Base-by-base conservation (phyloP, 1,140 invertebrate genomes). In the Drosophila mayri region DNA sequence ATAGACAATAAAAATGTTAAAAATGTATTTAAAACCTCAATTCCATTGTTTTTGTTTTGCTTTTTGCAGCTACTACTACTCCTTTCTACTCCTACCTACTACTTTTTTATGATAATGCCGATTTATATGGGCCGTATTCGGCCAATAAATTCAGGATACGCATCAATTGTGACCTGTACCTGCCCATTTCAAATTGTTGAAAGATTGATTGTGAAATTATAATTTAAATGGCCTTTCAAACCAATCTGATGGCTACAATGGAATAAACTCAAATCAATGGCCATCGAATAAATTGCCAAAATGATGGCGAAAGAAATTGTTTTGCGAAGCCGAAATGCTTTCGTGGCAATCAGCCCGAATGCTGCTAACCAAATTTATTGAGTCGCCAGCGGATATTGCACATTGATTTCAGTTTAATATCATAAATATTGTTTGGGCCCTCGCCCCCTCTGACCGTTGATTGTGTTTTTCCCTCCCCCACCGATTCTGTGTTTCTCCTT, bases 361-460 rank as follows among this genome's bases (percentile, higher is more conserved):
- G 22, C 63, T 49, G 74, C 63, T 68, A 60, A 76, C 74, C 64
- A 65, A 81, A 81, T 81, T 81, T 81, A 81, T 76, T 55, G 58
- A 66, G 67, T 64, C 66, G 65, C 41, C 61, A 67, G 70, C 79
- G 79, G 73, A 81, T 81, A 81, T 81, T 81, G 79, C 78, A 55
- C 73, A 81, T 81, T 81, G 73, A 81, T 81, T 81, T 77, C 58
- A 73, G 70, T 81, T 77, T 76, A 81, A 81, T 72, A 81, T 66
- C 73, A 81, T 81, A 81, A 81, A 81, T 81, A 81, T 81, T 62
- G 57, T 63, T 41, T 46, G 46, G 50, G n/a, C 41, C 44, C 37
- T 30, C 12, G 28, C 22, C 57, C 46, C 16, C 22, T 25, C 25
- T 3, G 25, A 8, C 11, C n/a, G n/a, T n/a, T n/a, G 47, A 54